Percentiles rank a stretch among this genome's conserved stretches.
Evolutionary conservation across 2,113 vertebrate genomes (phyloP).

Genomic region (Garra rufa): DNA sequence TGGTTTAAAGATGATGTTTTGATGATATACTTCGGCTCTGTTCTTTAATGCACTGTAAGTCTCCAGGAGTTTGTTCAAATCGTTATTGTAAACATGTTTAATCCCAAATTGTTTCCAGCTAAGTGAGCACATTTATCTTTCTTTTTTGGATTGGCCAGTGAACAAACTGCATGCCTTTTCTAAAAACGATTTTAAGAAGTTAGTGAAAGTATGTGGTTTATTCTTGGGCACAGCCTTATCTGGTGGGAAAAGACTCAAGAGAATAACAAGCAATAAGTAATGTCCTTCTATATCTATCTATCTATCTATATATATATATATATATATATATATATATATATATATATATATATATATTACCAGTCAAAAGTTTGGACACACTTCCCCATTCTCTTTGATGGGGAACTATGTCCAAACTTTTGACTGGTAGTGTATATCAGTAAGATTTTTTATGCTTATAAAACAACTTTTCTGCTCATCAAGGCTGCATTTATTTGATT

Average conservation of each 20-base stretch:
- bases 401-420: too few species aligned
- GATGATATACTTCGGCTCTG: background rate
- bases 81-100: background rate
- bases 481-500: too few species aligned
- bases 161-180: background rate
- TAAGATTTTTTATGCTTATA: too few species aligned
- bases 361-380: too few species aligned
- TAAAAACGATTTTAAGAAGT: background rate
- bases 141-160: background rate
- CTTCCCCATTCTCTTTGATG: too few species aligned
- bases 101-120: background rate
- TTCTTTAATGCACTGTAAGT: background rate
- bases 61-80: background rate
- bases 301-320: too few species aligned
- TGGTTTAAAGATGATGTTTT: background rate
- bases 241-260: background rate
- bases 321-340: too few species aligned
- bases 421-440: too few species aligned
- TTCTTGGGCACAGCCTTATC: background rate
- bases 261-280: background rate
- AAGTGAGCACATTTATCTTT: background rate
- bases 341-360: too few species aligned
- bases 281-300: background rate
- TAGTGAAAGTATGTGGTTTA: constrained; percentile 2
- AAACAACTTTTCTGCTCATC: too few species aligned